phyloP scores from a whole-genome alignment of 2,888 invertebrate species.

The Mythimna impura region DNA sequence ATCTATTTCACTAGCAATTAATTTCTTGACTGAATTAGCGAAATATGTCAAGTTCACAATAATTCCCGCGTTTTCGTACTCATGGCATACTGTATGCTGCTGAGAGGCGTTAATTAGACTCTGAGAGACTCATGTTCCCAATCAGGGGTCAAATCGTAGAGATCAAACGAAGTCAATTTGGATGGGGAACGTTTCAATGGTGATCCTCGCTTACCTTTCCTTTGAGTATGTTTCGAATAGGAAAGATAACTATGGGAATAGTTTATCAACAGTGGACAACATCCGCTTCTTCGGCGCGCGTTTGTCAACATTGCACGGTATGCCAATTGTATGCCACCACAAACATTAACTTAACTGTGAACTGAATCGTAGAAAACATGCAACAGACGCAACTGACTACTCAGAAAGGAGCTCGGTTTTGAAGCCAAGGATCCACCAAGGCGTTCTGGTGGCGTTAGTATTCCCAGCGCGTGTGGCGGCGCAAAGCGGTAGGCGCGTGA shows the following conservation, averaged over 20 bases:
- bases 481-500: constrained; percentile 85
- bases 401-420: constrained; percentile 90
- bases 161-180: constrained; percentile 70
- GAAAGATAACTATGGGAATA: constrained; percentile 41
- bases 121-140: constrained; percentile 55
- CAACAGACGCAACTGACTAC: constrained; percentile 83
- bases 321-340: constrained; percentile 51
- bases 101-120: constrained; percentile 63
- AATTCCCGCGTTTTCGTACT: constrained; percentile 31
- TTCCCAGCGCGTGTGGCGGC: constrained; percentile 84
- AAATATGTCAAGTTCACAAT: constrained; percentile 51
- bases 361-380: constrained; percentile 79
- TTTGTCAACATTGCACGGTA: constrained; percentile 53
- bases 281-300: constrained; percentile 43
- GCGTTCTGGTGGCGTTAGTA: constrained; percentile 88
- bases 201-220: constrained; percentile 7
- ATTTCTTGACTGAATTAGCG: constrained; percentile 26
- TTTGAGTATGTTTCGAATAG: constrained; percentile 29
- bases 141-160: constrained; percentile 68
- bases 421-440: constrained; percentile 90
- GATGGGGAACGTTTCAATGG: constrained; percentile 48
- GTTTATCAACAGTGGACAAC: constrained; percentile 54
- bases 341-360: constrained; percentile 68
- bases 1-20: constrained; percentile 22
- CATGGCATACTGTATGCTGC: constrained; percentile 20